Percentiles rank a stretch among this genome's conserved stretches.
phyloP scores from a whole-genome alignment of 1,140 invertebrate genomes.

The Drosophila biarmipes region DNA sequence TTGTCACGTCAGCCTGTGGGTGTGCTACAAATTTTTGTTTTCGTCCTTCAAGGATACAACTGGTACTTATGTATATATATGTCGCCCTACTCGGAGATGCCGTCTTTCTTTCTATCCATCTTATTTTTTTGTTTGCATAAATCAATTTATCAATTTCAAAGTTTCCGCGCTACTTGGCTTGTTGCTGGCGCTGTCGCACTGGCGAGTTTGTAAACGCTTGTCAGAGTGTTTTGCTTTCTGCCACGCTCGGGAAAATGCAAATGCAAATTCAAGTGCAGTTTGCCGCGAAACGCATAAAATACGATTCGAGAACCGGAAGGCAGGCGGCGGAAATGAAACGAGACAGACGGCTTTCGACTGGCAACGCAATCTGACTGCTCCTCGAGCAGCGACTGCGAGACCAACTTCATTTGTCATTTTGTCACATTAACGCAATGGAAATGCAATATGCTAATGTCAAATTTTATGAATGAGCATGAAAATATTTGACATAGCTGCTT shows the following conservation, averaged over 20 bases:
- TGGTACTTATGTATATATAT: slow-evolving; percentile 22
- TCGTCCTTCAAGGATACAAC: slow-evolving; percentile 3
- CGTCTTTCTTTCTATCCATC: slow-evolving; percentile 2
- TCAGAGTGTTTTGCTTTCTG: slow-evolving; percentile 79
- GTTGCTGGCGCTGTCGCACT: slow-evolving; percentile 51
- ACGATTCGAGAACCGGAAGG: slow-evolving; percentile 29
- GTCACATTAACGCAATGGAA: slow-evolving; percentile 82
- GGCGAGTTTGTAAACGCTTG: slow-evolving; percentile 77
- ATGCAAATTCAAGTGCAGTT: slow-evolving; percentile 70
- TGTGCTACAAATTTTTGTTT: slow-evolving; percentile 20
- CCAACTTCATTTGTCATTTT: slow-evolving; percentile 81
- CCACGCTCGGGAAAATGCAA: slow-evolving; percentile 43
- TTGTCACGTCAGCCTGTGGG: slow-evolving; percentile 1
- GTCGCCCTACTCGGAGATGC: slow-evolving; percentile 6
- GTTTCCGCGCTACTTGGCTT: slow-evolving; percentile 60
- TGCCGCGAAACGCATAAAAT: slow-evolving; percentile 70
- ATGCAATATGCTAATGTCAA: slow-evolving; percentile 82
- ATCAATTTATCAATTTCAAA: slow-evolving; percentile 83
- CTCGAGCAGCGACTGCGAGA: slow-evolving; percentile 19
- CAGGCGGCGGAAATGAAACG: slow-evolving; percentile 14
- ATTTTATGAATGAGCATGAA: slow-evolving; percentile 76
- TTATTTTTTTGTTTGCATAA: slow-evolving; percentile 63
- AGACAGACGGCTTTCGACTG: slow-evolving; percentile 44
- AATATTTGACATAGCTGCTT: slow-evolving; percentile 57
- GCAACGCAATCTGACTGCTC: slow-evolving; percentile 11